Conservation (phyloP, 1,140 invertebrate species). For the Planococcus citri region DNA sequence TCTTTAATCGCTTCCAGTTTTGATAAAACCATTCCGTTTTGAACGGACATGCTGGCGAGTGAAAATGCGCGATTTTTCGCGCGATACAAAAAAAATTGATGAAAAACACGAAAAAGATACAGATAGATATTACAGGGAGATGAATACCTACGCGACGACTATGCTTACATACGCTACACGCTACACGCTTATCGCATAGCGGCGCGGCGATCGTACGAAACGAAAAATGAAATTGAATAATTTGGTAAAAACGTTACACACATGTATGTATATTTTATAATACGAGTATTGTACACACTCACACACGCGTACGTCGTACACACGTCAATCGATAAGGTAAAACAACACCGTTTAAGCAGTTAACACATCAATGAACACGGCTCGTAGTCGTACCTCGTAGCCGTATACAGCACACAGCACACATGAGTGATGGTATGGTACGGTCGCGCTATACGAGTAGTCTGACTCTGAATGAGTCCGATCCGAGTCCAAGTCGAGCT, state of each 20-base stretch:
- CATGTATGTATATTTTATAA: too few relatives aligned
- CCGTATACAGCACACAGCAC: too few relatives aligned
- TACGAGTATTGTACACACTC: too few relatives aligned
- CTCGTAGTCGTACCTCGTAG: too few relatives aligned
- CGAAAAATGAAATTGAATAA: neutral
- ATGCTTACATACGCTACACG: too few relatives aligned
- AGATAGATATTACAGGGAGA: too few relatives aligned
- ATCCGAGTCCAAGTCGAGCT: too few relatives aligned
- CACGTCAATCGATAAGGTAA: neutral
- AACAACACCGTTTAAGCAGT: conserved; percentile 1
- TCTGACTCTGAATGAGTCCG: neutral
- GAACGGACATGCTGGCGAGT: neutral
- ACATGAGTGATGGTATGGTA: neutral
- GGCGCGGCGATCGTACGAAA: too few relatives aligned
- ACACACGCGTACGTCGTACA: too few relatives aligned
- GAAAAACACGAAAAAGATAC: neutral
- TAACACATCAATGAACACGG: conserved; percentile 18
- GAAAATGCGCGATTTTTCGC: neutral
- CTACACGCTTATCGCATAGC: too few relatives aligned
- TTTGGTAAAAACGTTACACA: neutral
- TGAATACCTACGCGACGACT: too few relatives aligned
- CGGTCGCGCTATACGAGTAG: too few relatives aligned
- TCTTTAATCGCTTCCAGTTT: conserved; percentile 5
- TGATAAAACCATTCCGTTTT: conserved; percentile 8
- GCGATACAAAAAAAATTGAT: neutral